Conservation (phyloP, 2,113 vertebrate species). For the Arizona elegans region DNA sequence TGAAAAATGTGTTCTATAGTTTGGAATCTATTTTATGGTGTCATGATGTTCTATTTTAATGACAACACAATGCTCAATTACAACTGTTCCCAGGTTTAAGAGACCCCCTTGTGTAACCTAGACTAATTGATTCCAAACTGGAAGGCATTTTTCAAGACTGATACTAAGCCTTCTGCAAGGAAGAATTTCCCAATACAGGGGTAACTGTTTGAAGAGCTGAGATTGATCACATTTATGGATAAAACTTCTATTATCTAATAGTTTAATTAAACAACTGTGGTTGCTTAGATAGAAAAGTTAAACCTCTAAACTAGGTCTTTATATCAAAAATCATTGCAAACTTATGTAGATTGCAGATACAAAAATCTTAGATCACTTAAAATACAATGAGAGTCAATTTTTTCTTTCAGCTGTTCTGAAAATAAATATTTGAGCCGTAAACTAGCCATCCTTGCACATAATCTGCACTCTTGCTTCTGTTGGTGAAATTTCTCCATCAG, state of each 20-base stretch:
- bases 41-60: slow-evolving; percentile 25
- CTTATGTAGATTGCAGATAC: neutral
- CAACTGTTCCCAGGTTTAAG: neutral
- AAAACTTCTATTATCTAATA: neutral
- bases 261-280: neutral
- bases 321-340: neutral
- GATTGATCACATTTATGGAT: neutral
- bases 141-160: neutral
- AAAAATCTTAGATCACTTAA: neutral
- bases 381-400: neutral
- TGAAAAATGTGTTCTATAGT: slow-evolving; percentile 27
- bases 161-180: neutral
- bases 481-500: neutral
- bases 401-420: neutral
- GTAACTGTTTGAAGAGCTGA: neutral
- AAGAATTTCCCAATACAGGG: neutral
- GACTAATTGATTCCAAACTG: neutral
- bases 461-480: neutral
- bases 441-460: neutral
- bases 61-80: slow-evolving; percentile 25
- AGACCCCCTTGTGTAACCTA: neutral
- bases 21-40: neutral
- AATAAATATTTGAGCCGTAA: neutral
- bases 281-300: neutral
- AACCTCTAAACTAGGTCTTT: neutral